These are phyloP conservation scores for Epinephelus awoara DNA, from an alignment of 2,797 vertebrate species.

Conservation along the genomic window DNA sequence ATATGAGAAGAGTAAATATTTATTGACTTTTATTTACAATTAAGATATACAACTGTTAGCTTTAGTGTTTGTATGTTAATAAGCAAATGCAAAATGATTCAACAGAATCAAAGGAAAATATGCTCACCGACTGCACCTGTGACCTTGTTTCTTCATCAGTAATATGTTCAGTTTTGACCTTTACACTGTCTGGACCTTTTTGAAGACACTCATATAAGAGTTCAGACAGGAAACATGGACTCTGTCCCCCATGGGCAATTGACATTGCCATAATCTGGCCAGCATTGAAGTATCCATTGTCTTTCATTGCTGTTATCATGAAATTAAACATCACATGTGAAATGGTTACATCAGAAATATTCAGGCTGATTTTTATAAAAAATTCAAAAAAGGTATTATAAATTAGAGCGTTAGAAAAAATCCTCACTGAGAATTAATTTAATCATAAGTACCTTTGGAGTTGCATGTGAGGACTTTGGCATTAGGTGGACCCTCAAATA, in stretches of 20 bases:
- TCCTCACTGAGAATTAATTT: background rate
- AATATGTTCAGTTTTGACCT: conserved; percentile 28
- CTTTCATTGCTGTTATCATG: conserved; percentile 38
- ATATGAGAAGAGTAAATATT: background rate
- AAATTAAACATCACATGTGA: conserved; percentile 27
- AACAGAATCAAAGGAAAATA: background rate
- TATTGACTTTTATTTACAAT: background rate
- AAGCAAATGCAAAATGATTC: background rate
- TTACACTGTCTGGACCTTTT: conserved; percentile 30
- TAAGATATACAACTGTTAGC: conserved; percentile 2
- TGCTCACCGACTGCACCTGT: conserved; percentile 17
- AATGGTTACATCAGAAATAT: background rate
- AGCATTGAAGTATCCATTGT: conserved; percentile 54
- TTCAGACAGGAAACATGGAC: conserved; percentile 57
- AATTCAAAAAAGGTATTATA: background rate
- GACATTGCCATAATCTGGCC: conserved; percentile 66
- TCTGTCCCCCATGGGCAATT: conserved; percentile 51
- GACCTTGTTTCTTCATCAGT: conserved; percentile 31
- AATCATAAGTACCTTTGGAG: conserved; percentile 36
- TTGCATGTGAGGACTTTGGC: conserved; percentile 37
- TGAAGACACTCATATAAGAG: conserved; percentile 49
- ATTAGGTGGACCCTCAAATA: conserved; percentile 52
- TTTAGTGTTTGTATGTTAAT: background rate
- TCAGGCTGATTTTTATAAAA: background rate
- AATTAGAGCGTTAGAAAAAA: too few species aligned